phyloP scores from a whole-genome alignment of 2,113 vertebrate genomes.

The Guaruba guarouba region DNA sequence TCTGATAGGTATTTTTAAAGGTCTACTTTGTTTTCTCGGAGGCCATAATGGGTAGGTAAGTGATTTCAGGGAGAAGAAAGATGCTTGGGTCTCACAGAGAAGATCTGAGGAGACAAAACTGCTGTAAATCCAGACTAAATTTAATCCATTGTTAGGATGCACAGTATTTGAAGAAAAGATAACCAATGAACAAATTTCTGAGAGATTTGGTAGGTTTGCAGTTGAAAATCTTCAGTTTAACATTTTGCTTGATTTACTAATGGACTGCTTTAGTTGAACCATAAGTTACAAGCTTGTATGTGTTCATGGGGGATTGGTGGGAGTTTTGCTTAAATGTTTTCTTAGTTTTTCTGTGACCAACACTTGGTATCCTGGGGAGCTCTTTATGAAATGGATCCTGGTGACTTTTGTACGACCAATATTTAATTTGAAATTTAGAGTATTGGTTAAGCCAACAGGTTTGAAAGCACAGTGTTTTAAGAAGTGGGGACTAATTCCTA shows the following conservation, averaged over 20 bases:
- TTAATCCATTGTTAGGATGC: neutral
- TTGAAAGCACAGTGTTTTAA: neutral
- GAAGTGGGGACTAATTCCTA: accelerated
- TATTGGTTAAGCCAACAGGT: neutral
- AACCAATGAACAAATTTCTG: neutral
- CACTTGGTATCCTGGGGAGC: accelerated
- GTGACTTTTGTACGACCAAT: neutral
- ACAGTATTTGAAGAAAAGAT: neutral
- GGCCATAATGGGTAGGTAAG: neutral
- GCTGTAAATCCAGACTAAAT: neutral
- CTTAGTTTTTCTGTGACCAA: neutral
- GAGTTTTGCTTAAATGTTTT: too few species aligned
- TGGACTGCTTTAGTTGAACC: neutral
- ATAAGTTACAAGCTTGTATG: neutral
- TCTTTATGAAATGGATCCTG: neutral
- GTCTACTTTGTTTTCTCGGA: neutral
- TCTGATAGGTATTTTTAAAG: neutral
- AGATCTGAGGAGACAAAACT: neutral
- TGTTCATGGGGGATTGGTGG: accelerated
- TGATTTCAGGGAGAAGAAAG: neutral
- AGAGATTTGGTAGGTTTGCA: neutral
- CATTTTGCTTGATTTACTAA: neutral
- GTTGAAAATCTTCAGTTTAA: neutral
- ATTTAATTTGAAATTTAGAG: neutral
- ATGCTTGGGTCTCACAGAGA: neutral